A percentile compares a stretch with the other conserved stretches of the same genome.
Evolutionary conservation across 1,140 invertebrate genomes (phyloP).

Genomic region (Rhopalosiphum padi): DNA sequence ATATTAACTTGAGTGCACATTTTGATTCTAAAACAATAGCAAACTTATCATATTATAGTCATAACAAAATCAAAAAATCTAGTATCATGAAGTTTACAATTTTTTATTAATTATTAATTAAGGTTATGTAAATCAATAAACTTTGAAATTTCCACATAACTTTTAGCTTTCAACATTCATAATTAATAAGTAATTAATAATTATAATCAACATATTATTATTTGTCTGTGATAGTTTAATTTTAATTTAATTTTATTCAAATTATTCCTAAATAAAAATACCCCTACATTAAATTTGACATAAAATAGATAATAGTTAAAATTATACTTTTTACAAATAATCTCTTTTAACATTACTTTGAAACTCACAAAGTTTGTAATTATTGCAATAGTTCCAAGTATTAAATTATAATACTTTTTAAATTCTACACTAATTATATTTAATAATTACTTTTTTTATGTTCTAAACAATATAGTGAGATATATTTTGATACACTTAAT

Average conservation of each 20-base stretch:
- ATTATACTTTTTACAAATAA: background rate
- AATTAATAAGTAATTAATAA: too few species aligned
- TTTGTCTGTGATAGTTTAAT: background rate
- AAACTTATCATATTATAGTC: background rate
- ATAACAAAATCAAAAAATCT: background rate
- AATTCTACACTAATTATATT: background rate
- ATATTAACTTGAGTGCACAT: conserved; percentile 91
- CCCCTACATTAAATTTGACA: background rate
- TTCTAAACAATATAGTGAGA: background rate
- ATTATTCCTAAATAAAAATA: background rate
- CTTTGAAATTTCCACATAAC: too few species aligned
- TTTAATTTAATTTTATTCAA: background rate
- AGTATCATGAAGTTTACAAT: too few species aligned
- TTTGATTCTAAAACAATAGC: conserved; percentile 79
- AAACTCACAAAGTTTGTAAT: background rate
- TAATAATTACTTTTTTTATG: background rate
- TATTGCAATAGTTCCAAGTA: background rate
- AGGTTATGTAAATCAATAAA: too few species aligned
- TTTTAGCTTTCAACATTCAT: too few species aligned
- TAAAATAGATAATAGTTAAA: background rate
- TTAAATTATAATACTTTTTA: background rate
- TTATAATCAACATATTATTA: too few species aligned
- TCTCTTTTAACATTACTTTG: background rate
- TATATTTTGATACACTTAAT: background rate
- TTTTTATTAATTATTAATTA: too few species aligned